phyloP scores from a whole-genome alignment of 1,140 invertebrate species.

The Drosophila littoralis region DNA sequence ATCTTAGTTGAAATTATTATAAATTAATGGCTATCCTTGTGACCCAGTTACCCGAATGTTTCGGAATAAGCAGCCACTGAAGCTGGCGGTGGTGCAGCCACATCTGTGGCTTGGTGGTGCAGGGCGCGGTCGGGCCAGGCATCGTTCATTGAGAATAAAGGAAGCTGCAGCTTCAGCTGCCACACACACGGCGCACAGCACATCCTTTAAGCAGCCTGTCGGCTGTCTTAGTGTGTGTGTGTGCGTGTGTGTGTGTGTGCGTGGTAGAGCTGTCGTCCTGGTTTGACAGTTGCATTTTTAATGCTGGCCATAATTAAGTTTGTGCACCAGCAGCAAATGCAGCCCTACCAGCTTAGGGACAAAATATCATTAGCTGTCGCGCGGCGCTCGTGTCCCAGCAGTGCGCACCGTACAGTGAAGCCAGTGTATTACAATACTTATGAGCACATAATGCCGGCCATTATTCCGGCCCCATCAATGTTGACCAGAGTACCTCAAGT shows the following conservation, averaged over 20 bases:
- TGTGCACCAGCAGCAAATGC: conserved; percentile 46
- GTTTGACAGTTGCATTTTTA: conserved; percentile 81
- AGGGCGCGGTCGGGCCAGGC: conserved; percentile 28
- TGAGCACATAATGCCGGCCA: conserved; percentile 31
- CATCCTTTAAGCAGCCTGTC: conserved; percentile 60
- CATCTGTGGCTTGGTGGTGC: conserved; percentile 43
- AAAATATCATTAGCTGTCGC: conserved; percentile 38
- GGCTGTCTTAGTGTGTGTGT: conserved; percentile 3
- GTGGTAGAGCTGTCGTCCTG: conserved; percentile 46
- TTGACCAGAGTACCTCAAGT: conserved; percentile 17
- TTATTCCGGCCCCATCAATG: conserved; percentile 38
- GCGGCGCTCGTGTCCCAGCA: conserved; percentile 3
- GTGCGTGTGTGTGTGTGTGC: background rate
- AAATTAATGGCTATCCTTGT: conserved; percentile 84
- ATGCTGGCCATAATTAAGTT: conserved; percentile 81
- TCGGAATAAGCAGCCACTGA: conserved; percentile 49
- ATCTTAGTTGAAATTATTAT: conserved; percentile 83
- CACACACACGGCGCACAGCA: conserved; percentile 43
- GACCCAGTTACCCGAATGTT: conserved; percentile 78
- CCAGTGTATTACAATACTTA: conserved; percentile 20
- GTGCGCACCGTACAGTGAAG: conserved; percentile 18
- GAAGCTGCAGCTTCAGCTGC: conserved; percentile 45
- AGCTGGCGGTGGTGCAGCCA: conserved; percentile 24
- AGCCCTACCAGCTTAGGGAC: conserved; percentile 8
- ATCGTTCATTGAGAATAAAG: conserved; percentile 67